These are phyloP conservation scores for Todiramphus chloris DNA, from an alignment of 2,113 vertebrate species.

Conservation along the genomic window DNA sequence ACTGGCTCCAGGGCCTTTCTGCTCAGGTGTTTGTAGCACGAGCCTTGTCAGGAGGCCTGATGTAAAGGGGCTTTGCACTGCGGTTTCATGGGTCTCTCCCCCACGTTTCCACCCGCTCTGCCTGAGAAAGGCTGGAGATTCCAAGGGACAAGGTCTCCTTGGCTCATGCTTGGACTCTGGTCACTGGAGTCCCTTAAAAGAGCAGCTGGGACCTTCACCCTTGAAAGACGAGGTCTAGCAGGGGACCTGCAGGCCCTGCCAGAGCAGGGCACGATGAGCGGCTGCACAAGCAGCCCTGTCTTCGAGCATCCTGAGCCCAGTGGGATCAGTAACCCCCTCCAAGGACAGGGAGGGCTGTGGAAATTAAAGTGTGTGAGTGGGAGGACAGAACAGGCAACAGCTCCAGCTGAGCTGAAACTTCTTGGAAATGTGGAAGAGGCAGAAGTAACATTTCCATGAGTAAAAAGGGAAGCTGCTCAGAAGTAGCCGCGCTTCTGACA, in stretches of 20 bases:
- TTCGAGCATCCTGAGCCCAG: not conserved
- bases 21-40: not conserved
- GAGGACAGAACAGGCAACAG: not conserved
- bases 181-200: not conserved
- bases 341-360: not conserved
- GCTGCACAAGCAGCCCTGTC: not conserved
- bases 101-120: not conserved
- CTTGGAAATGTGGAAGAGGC: not conserved
- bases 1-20: not conserved
- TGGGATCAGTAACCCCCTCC: not conserved
- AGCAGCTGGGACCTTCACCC: not conserved
- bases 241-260: not conserved
- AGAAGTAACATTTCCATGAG: not conserved
- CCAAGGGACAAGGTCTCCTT: not conserved
- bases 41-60: not conserved
- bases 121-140: not conserved
- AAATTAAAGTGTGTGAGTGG: not conserved
- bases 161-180: not conserved
- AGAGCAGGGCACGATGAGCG: not conserved
- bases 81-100: not conserved
- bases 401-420: not conserved
- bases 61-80: accelerated
- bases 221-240: not conserved
- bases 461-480: not conserved
- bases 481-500: not conserved